Evolutionary conservation across 2,797 vertebrate species (phyloP).

Genomic region (Helostoma temminkii): DNA sequence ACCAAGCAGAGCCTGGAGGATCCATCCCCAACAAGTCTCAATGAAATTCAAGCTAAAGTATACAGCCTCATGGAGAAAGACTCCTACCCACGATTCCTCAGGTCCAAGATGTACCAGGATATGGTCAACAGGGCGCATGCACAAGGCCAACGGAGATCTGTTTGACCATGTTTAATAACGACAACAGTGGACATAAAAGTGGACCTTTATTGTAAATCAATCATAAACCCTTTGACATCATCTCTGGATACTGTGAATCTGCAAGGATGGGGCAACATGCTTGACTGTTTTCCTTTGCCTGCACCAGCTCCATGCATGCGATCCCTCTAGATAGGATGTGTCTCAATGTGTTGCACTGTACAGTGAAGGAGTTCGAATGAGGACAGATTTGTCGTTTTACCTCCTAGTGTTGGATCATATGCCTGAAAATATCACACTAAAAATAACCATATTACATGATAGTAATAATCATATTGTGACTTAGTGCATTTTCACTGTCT

Average conservation of each 20-base stretch:
- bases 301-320: constrained; percentile 67
- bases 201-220: constrained; percentile 53
- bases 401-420: neutral
- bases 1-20: constrained; percentile 92
- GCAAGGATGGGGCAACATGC: constrained; percentile 44
- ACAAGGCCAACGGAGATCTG: constrained; percentile 89
- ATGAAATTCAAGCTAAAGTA: constrained; percentile 93
- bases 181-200: constrained; percentile 19
- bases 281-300: constrained; percentile 54
- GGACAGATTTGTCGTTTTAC: neutral
- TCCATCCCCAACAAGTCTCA: constrained; percentile 91
- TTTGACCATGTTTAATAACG: constrained; percentile 74
- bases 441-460: neutral
- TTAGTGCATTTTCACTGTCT: too few species aligned
- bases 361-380: constrained; percentile 17
- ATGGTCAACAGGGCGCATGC: constrained; percentile 89
- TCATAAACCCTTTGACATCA: constrained; percentile 40
- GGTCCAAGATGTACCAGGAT: constrained; percentile 97
- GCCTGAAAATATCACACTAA: constrained; percentile 7
- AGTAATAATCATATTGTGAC: too few species aligned
- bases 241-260: constrained; percentile 76
- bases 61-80: constrained; percentile 98
- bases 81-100: constrained; percentile 96
- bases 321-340: constrained; percentile 32
- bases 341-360: constrained; percentile 29